Conservation (phyloP, 2,888 invertebrate species). For the Drosophila incognita region DNA sequence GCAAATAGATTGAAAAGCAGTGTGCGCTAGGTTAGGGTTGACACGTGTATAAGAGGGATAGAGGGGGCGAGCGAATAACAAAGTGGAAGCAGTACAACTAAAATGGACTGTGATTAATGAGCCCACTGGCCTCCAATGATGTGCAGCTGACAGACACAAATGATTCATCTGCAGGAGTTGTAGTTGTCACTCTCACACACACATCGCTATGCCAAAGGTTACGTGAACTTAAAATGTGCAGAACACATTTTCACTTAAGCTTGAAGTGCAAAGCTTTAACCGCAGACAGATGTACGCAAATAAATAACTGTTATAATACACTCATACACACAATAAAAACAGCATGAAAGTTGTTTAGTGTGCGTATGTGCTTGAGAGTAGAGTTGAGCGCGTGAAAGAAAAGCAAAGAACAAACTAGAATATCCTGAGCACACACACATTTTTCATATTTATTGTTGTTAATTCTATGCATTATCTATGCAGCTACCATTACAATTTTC, state of each 20-base stretch:
- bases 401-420: background rate
- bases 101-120: constrained; percentile 57
- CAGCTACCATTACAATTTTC: background rate
- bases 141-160: constrained; percentile 66
- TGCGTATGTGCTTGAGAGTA: background rate
- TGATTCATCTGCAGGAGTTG: constrained; percentile 60
- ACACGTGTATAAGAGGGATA: constrained; percentile 24
- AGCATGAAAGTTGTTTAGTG: background rate
- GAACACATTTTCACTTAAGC: constrained; percentile 57
- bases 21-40: constrained; percentile 63
- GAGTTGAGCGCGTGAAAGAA: background rate
- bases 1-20: constrained; percentile 54
- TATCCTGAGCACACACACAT: background rate
- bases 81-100: constrained; percentile 16
- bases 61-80: constrained; percentile 4
- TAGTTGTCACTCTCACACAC: constrained; percentile 17
- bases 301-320: constrained; percentile 52
- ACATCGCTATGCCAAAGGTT: constrained; percentile 18
- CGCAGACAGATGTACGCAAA: constrained; percentile 36
- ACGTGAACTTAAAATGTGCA: constrained; percentile 55
- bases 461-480: background rate
- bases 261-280: constrained; percentile 39
- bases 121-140: constrained; percentile 67
- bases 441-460: background rate
- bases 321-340: constrained; percentile 21